A percentile compares a stretch with the other conserved stretches of the same genome.
Evolutionary conservation across 2,113 vertebrate species (phyloP).

Genomic region (Terrapene triunguis): DNA sequence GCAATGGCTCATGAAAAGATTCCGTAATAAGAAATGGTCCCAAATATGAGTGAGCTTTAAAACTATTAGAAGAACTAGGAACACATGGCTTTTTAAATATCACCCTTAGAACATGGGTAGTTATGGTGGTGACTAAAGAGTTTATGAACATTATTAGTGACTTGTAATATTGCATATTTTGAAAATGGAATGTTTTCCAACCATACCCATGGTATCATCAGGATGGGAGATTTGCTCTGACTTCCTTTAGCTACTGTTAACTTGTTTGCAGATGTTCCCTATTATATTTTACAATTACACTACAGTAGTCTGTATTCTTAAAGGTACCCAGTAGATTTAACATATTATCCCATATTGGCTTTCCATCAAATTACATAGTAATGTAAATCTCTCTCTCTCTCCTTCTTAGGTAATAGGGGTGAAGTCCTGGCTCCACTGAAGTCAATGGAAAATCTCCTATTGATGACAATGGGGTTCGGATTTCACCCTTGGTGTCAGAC

Average conservation of each 20-base stretch:
- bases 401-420: neutral
- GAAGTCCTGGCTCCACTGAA: neutral
- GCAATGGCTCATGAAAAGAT: neutral
- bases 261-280: neutral
- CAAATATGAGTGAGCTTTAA: neutral
- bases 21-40: neutral
- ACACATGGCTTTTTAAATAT: neutral
- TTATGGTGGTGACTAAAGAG: neutral
- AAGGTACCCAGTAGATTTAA: rapidly evolving
- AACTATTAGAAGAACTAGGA: neutral
- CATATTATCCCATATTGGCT: neutral
- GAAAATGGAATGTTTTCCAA: neutral
- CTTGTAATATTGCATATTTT: neutral
- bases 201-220: neutral
- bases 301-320: neutral
- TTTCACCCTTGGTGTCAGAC: neutral
- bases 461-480: neutral
- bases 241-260: neutral
- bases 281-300: neutral
- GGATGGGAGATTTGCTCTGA: neutral
- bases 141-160: neutral
- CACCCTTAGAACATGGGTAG: neutral
- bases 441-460: neutral
- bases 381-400: neutral
- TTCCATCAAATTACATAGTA: neutral